Percentiles rank a stretch among this genome's conserved stretches.
Conservation (phyloP, 2,113 vertebrate species). For the Jaculus jaculus region DNA sequence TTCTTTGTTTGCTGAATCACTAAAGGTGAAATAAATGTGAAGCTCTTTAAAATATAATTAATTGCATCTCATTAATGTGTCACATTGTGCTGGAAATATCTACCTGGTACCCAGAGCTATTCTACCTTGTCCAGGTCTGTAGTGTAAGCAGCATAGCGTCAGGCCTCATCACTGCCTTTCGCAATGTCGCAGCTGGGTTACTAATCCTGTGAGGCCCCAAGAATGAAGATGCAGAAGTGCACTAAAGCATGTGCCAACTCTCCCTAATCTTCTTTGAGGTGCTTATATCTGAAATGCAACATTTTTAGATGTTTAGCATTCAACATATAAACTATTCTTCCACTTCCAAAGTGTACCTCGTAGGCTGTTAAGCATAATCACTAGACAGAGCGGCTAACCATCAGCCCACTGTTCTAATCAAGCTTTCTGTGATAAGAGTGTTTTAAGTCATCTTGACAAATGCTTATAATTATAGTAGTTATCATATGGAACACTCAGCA, state of each 20-base stretch:
- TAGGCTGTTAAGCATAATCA: background rate
- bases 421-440: constrained; percentile 66
- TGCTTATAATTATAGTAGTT: constrained; percentile 68
- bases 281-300: background rate
- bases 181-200: background rate
- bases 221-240: background rate
- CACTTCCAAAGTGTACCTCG: background rate
- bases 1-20: constrained; percentile 14
- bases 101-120: background rate
- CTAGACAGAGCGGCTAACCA: background rate
- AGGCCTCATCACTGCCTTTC: background rate
- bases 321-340: constrained; percentile 50
- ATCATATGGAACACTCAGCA: constrained; percentile 50
- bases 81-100: constrained; percentile 27
- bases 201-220: background rate
- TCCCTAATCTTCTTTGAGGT: background rate
- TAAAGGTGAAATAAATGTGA: constrained; percentile 19
- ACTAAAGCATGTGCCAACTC: background rate
- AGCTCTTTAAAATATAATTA: constrained; percentile 54
- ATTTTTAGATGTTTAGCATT: constrained; percentile 57
- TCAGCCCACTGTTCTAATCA: constrained; percentile 64
- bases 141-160: background rate
- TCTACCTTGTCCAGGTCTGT: background rate
- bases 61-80: constrained; percentile 23
- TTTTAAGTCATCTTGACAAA: constrained; percentile 76